Percentiles rank a stretch among this genome's conserved stretches.
Evolutionary conservation across 2,797 vertebrate genomes (phyloP).

Genomic region (Phoxinus dragarum): DNA sequence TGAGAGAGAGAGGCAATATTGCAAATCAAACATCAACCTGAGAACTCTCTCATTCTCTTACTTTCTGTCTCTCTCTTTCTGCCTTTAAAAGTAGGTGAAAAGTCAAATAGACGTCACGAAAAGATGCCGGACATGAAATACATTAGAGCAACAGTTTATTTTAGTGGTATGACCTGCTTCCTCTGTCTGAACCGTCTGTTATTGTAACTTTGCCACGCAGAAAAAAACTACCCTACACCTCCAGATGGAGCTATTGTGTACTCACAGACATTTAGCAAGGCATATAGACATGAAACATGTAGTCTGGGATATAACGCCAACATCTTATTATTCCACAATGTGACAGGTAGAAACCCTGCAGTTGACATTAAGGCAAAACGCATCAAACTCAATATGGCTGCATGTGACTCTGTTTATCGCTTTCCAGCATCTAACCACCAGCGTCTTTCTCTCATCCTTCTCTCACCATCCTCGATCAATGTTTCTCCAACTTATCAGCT

Average conservation of each 20-base stretch:
- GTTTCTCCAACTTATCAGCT: slow-evolving; percentile 49
- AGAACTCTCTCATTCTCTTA: slow-evolving; percentile 26
- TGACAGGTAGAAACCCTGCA: slow-evolving; percentile 76
- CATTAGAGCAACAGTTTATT: slow-evolving; percentile 5
- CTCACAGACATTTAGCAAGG: slow-evolving; percentile 71
- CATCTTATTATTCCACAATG: slow-evolving; percentile 77
- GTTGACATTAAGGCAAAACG: slow-evolving; percentile 84
- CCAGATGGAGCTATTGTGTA: slow-evolving; percentile 27
- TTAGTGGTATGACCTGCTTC: slow-evolving; percentile 15
- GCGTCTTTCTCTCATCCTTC: slow-evolving; percentile 65
- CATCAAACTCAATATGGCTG: slow-evolving; percentile 78
- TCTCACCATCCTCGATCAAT: background rate
- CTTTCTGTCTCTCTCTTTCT: slow-evolving; percentile 11
- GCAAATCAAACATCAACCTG: slow-evolving; percentile 37
- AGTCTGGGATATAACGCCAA: slow-evolving; percentile 76
- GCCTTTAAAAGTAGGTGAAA: slow-evolving; percentile 10
- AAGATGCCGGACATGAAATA: background rate
- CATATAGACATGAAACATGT: slow-evolving; percentile 75
- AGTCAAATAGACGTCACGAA: background rate
- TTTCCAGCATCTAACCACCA: slow-evolving; percentile 62
- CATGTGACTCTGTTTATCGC: slow-evolving; percentile 68
- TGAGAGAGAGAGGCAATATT: slow-evolving; percentile 46
- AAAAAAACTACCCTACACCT: slow-evolving; percentile 22
- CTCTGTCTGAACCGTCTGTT: background rate
- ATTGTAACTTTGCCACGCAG: background rate